A percentile compares a stretch with the other conserved stretches of the same genome.
These are phyloP conservation scores for Dryobotodes eremita DNA, from an alignment of 2,888 invertebrate species.

Conservation along the genomic window DNA sequence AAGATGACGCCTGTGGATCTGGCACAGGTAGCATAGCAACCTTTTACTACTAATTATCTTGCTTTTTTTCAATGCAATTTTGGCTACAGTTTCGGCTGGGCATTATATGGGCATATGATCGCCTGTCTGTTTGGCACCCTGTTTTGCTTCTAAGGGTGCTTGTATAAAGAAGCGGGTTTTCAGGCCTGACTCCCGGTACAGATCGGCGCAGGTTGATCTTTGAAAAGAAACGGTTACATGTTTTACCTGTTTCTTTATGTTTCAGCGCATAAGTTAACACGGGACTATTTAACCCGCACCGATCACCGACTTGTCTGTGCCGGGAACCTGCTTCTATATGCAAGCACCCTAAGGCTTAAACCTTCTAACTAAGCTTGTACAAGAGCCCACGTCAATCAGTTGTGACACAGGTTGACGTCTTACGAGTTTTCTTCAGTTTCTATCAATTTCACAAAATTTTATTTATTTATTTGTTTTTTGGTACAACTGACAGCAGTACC, in stretches of 20 bases:
- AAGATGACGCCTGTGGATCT: constrained; percentile 94
- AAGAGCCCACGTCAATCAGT: background rate
- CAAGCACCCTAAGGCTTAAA: background rate
- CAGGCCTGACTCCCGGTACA: too few relatives aligned
- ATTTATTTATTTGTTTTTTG: background rate
- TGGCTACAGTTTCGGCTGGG: too few relatives aligned
- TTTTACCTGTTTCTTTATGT: too few relatives aligned
- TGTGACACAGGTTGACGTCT: too few relatives aligned
- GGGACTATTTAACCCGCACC: too few relatives aligned
- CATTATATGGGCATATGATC: background rate
- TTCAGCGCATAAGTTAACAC: too few relatives aligned
- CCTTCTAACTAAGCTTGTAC: background rate
- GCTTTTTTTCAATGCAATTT: background rate
- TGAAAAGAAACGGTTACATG: too few relatives aligned
- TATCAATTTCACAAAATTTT: background rate
- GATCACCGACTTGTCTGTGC: too few relatives aligned
- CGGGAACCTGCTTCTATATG: too few relatives aligned
- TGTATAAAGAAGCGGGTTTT: too few relatives aligned
- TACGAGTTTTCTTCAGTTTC: background rate
- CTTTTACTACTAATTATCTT: background rate
- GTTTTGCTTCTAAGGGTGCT: background rate
- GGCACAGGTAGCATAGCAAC: constrained; percentile 85
- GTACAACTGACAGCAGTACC: background rate
- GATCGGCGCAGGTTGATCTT: too few relatives aligned
- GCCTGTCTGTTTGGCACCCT: too few relatives aligned